phyloP scores from a whole-genome alignment of 1,140 invertebrate genomes.

The Grapholita molesta region DNA sequence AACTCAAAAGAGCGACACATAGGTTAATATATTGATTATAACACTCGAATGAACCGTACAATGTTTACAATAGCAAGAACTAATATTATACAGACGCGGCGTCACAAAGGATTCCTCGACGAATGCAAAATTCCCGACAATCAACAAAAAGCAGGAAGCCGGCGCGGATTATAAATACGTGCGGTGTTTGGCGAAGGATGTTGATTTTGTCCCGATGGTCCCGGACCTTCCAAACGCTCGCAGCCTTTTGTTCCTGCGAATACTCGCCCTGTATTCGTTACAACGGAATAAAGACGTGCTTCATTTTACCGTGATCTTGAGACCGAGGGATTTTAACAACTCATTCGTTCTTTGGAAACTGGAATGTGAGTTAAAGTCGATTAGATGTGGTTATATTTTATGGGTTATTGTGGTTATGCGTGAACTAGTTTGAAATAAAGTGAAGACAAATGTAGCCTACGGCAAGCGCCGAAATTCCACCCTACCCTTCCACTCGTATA shows the following conservation, averaged over 20 bases:
- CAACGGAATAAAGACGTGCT: not conserved
- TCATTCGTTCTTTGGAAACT: not conserved
- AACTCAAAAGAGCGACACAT: no score
- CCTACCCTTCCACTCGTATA: no score
- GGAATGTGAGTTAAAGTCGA: not conserved
- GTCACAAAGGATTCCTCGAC: conserved; percentile 30
- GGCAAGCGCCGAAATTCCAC: no score
- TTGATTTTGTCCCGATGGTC: conserved; percentile 59
- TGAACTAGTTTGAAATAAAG: no score
- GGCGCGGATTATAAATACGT: conserved; percentile 67
- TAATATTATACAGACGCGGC: conserved; percentile 21
- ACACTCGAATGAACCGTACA: not conserved
- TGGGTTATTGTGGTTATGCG: not conserved
- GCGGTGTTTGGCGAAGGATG: conserved; percentile 55
- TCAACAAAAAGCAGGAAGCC: conserved; percentile 68
- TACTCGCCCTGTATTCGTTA: conserved; percentile 36
- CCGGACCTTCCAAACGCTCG: conserved; percentile 32
- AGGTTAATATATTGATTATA: not conserved
- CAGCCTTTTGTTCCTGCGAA: conserved; percentile 53
- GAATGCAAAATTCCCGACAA: conserved; percentile 55
- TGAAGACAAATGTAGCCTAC: no score
- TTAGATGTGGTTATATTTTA: not conserved
- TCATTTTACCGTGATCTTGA: not conserved
- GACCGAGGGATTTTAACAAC: not conserved
- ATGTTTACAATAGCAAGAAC: not conserved